A percentile compares a stretch with the other conserved stretches of the same genome.
These are phyloP conservation scores for Charaxes varanes DNA, from an alignment of 1,140 invertebrate species.

Conservation along the genomic window DNA sequence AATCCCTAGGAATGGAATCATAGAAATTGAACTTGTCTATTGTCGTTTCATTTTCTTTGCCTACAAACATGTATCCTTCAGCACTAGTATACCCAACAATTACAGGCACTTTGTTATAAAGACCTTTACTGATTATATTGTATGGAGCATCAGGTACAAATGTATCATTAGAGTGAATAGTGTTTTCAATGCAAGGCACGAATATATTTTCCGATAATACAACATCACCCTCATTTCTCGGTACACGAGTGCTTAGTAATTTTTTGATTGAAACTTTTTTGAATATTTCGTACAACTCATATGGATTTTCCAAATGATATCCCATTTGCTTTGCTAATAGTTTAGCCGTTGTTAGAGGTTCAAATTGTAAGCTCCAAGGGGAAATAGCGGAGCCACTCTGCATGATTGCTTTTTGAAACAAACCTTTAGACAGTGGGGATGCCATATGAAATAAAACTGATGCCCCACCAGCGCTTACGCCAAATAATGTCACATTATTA, in stretches of 20 bases:
- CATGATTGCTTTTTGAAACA: conserved; percentile 67
- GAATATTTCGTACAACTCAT: conserved; percentile 44
- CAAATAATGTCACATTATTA: conserved; percentile 57
- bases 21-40: conserved; percentile 35
- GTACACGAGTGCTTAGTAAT: conserved; percentile 39
- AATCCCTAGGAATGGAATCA: conserved; percentile 41
- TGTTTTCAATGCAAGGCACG: conserved; percentile 47
- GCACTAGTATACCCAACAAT: conserved; percentile 50
- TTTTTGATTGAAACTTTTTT: conserved; percentile 28
- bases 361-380: conserved; percentile 44
- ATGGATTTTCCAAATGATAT: conserved; percentile 34
- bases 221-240: conserved; percentile 37
- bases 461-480: conserved; percentile 59
- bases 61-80: conserved; percentile 54
- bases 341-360: conserved; percentile 40
- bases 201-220: conserved; percentile 52
- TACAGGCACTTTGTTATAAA: conserved; percentile 42
- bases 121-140: conserved; percentile 30
- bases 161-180: conserved; percentile 24
- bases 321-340: conserved; percentile 39
- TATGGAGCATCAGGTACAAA: conserved; percentile 46
- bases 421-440: conserved; percentile 50
- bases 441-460: conserved; percentile 53
- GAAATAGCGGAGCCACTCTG: conserved; percentile 76
- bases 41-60: conserved; percentile 55